Evolutionary conservation across 2,888 invertebrate species (phyloP).

Genomic region (Rhamphomyia laevipes): DNA sequence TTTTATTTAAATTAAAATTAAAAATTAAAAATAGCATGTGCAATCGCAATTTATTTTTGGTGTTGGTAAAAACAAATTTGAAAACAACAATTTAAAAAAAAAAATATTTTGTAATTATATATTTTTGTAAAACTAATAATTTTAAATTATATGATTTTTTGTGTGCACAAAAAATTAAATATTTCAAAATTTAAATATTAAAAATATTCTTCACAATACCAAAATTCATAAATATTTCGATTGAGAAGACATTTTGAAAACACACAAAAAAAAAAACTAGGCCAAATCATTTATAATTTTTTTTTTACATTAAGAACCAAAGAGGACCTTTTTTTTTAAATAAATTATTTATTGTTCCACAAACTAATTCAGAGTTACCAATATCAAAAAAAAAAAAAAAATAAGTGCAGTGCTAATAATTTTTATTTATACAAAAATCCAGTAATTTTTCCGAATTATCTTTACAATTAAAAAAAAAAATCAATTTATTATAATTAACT

Average conservation of each 20-base stretch:
- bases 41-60: slow-evolving; percentile 21
- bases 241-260: too few relatives aligned
- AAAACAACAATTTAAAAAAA: not conserved
- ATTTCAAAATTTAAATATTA: too few relatives aligned
- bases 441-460: too few relatives aligned
- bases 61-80: slow-evolving; percentile 14
- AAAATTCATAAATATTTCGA: too few relatives aligned
- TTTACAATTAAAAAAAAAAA: too few relatives aligned
- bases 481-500: too few relatives aligned
- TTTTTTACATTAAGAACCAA: not conserved
- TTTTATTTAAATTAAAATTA: slow-evolving; percentile 2
- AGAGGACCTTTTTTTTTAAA: not conserved
- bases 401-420: too few relatives aligned
- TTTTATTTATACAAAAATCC: too few relatives aligned
- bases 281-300: slow-evolving; percentile 20
- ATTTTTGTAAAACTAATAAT: too few relatives aligned
- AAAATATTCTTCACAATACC: too few relatives aligned
- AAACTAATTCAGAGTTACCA: too few relatives aligned
- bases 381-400: too few relatives aligned
- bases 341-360: not conserved
- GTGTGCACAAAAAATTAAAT: slow-evolving; percentile 4
- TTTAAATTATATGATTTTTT: not conserved
- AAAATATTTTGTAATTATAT: not conserved
- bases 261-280: slow-evolving; percentile 15
- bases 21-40: slow-evolving; percentile 20